These are phyloP conservation scores for Jordanella pulchra DNA, from an alignment of 2,797 vertebrate genomes.

Conservation along the genomic window DNA sequence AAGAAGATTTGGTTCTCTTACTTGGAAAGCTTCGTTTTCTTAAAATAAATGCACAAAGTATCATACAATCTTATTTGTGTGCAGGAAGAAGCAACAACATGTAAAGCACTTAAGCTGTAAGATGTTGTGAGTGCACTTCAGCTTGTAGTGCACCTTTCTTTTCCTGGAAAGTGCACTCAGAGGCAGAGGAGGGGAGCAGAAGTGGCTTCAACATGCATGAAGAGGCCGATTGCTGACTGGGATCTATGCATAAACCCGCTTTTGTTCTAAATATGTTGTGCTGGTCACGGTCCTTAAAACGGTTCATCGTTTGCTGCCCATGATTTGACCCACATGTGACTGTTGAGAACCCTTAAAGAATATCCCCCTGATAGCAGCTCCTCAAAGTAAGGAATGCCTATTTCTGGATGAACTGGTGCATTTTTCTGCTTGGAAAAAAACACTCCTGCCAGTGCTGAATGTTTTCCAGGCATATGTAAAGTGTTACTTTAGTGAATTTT, in stretches of 20 bases:
- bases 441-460: slow-evolving; percentile 47
- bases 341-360: slow-evolving; percentile 56
- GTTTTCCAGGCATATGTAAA: slow-evolving; percentile 62
- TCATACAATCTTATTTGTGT: slow-evolving; percentile 28
- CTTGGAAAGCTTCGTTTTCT: background rate
- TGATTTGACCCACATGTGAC: slow-evolving; percentile 52
- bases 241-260: slow-evolving; percentile 22
- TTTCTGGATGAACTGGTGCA: slow-evolving; percentile 65
- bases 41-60: slow-evolving; percentile 5
- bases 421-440: slow-evolving; percentile 58
- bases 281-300: slow-evolving; percentile 52
- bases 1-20: slow-evolving; percentile 6
- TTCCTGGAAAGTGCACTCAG: slow-evolving; percentile 41
- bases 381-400: slow-evolving; percentile 61
- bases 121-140: slow-evolving; percentile 53
- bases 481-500: slow-evolving; percentile 57
- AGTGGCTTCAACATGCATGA: slow-evolving; percentile 35
- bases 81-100: slow-evolving; percentile 35
- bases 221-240: slow-evolving; percentile 23
- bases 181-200: slow-evolving; percentile 26
- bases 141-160: slow-evolving; percentile 37
- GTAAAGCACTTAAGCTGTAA: slow-evolving; percentile 44
- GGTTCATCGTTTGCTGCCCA: slow-evolving; percentile 46
- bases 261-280: slow-evolving; percentile 29
- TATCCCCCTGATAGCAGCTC: slow-evolving; percentile 65